Percentiles rank a stretch among this genome's conserved stretches.
Conservation (phyloP, 1,140 invertebrate species). For the Lordiphosa clarofinis region DNA sequence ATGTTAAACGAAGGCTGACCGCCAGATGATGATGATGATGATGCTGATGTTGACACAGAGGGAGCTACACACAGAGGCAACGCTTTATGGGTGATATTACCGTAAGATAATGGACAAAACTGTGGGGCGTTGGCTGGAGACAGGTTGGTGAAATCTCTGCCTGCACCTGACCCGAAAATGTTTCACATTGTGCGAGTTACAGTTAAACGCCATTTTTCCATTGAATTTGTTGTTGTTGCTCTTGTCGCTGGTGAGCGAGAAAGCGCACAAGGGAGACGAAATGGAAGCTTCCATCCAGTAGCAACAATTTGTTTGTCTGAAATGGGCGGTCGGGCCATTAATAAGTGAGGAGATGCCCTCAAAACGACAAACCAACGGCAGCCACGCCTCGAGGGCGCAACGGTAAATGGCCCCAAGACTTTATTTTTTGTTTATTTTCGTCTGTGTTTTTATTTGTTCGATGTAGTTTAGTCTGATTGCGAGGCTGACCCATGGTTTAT, state of each 20-base stretch:
- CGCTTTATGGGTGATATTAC: conserved; percentile 71
- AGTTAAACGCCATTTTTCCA: conserved; percentile 75
- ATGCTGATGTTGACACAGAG: conserved; percentile 12
- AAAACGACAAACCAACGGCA: conserved; percentile 56
- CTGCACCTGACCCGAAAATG: conserved; percentile 74
- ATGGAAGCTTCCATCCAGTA: conserved; percentile 48
- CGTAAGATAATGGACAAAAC: conserved; percentile 63
- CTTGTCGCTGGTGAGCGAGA: conserved; percentile 24
- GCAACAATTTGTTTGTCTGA: conserved; percentile 47
- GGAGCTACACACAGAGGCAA: conserved; percentile 25
- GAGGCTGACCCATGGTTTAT: conserved; percentile 65
- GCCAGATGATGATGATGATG: conserved; percentile 22
- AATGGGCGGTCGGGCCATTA: conserved; percentile 46
- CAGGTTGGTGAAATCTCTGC: conserved; percentile 60
- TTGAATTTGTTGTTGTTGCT: conserved; percentile 55
- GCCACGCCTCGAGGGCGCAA: conserved; percentile 69
- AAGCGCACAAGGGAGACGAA: conserved; percentile 23
- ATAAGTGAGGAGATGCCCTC: conserved; percentile 50
- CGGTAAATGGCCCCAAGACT: conserved; percentile 64
- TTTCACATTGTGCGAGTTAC: conserved; percentile 71
- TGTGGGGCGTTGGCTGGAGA: conserved; percentile 36
- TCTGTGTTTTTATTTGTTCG: conserved; percentile 11
- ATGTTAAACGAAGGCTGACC: conserved; percentile 47
- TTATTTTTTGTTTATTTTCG: conserved; percentile 13
- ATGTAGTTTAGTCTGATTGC: conserved; percentile 26